Evolutionary conservation across 2,888 invertebrate genomes (phyloP), one percentile per base, ranked within the genome.

Genomic region (Cheilosia variabilis): DNA sequence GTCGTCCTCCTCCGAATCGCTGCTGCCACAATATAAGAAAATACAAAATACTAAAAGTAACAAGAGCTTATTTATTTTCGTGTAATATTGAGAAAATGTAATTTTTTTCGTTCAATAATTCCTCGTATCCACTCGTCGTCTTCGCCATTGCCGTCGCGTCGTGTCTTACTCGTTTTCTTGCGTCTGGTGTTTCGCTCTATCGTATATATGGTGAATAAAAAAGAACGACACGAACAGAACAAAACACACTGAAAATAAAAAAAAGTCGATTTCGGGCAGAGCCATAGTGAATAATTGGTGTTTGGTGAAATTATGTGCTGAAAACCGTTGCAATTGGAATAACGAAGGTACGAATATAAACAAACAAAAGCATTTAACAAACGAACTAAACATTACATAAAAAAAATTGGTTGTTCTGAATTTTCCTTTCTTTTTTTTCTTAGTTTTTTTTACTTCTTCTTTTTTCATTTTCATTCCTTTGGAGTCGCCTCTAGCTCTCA

Each of bases 51-150:
- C 9, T 3, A 37, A 13, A 37, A 37, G 3, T 13, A 37, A 13
- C 34, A 2, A 65, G 17, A 45, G 47, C 77, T 62, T 71, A 63
- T 71, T 78, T 78, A 63, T 50, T 55, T 78, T 71, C 2, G 19
- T 62, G 1, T 31, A 52, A 27, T 69, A 69, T 62, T 55, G 69
- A 24, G 50, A 78, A 63, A 55, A 47, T 71, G 17, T 71, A 71
- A 57, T 55, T 55, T 43, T 43, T 60, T 47, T 45, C 50, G 52
- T 17, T 37, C 45, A 24, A 17, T 27, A 41, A 27, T 68, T 68
- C 58, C 0, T 68, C 58, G 50, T 68, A 66, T 68, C 45, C 60
- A 53, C 43, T 58, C 19, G n/a, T 41, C 24, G 53, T 60, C 19
- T 24, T 41, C 19, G 45, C 45, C 27, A 10, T 19, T 31, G 19